Percentiles rank a stretch among this genome's conserved stretches.
Evolutionary conservation across 2,113 vertebrate species (phyloP).

Genomic region (Barbus barbus): DNA sequence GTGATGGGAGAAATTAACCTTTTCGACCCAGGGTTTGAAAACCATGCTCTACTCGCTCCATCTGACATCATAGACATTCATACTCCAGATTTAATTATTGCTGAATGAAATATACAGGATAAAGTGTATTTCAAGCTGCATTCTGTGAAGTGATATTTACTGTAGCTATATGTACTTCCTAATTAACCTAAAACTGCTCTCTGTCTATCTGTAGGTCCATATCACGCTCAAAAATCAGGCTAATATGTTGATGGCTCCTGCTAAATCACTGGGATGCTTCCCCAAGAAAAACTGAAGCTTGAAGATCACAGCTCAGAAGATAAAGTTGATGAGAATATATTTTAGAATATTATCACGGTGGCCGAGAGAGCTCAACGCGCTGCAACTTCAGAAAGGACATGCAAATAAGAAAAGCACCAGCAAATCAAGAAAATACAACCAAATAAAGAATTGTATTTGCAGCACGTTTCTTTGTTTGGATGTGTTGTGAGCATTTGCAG

Average conservation of each 20-base stretch:
- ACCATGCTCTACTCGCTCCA: neutral
- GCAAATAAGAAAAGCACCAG: no score
- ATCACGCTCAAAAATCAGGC: slow-evolving; percentile 91
- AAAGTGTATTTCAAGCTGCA: neutral
- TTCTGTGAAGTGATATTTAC: neutral
- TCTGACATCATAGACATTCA: neutral
- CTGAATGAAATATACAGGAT: no score
- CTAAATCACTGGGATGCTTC: slow-evolving; percentile 83
- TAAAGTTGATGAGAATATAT: neutral
- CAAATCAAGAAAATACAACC: no score
- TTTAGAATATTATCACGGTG: neutral
- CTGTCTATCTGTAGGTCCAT: slow-evolving; percentile 76
- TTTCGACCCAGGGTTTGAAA: no score
- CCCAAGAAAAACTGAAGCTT: slow-evolving; percentile 65
- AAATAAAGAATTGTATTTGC: no score
- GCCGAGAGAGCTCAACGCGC: no score
- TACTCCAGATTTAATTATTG: neutral
- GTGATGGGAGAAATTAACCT: no score
- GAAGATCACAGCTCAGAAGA: neutral
- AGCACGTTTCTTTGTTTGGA: no score
- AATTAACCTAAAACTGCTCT: neutral
- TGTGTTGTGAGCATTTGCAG: no score
- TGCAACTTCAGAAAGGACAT: no score
- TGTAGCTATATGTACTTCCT: neutral
- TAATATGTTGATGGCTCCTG: slow-evolving; percentile 83